Percentiles rank a stretch among this genome's conserved stretches.
These are phyloP conservation scores for Thinocorus orbignyianus DNA, from an alignment of 2,113 vertebrate species.

Conservation along the genomic window DNA sequence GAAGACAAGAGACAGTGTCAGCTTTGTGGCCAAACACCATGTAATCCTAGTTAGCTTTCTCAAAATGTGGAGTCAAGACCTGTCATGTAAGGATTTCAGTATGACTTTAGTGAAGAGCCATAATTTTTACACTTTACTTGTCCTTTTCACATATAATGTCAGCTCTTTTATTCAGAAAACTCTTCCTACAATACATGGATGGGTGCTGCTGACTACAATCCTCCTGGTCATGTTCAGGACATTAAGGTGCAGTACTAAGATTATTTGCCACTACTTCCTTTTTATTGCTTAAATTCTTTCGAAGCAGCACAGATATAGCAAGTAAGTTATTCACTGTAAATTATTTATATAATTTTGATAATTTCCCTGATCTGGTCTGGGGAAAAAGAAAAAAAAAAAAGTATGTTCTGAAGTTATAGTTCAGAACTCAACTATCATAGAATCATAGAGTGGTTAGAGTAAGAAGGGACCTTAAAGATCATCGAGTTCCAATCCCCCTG, in stretches of 20 bases:
- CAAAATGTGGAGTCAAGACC: not conserved
- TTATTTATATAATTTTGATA: not conserved
- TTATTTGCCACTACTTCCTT: not conserved
- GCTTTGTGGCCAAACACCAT: not conserved
- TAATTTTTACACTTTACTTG: not conserved
- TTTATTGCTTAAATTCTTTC: not conserved
- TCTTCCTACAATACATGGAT: rapidly evolving
- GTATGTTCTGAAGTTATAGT: not conserved
- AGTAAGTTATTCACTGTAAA: not conserved
- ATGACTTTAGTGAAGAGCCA: not conserved
- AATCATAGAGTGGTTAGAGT: no score
- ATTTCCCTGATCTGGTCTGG: not conserved
- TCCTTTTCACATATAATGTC: not conserved
- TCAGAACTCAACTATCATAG: not conserved
- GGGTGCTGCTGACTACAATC: not conserved
- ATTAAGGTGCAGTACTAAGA: not conserved
- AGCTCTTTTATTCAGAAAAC: not conserved
- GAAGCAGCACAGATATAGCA: not conserved
- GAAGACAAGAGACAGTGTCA: not conserved
- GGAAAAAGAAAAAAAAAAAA: not conserved
- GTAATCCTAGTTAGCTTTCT: not conserved
- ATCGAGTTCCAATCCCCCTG: no score
- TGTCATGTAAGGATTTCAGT: not conserved
- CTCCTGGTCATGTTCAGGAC: not conserved
- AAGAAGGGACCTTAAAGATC: no score